Evolutionary conservation across 2,113 vertebrate genomes (phyloP), one percentile per base, ranked within the genome.

Genomic region (Caracal caracal): DNA sequence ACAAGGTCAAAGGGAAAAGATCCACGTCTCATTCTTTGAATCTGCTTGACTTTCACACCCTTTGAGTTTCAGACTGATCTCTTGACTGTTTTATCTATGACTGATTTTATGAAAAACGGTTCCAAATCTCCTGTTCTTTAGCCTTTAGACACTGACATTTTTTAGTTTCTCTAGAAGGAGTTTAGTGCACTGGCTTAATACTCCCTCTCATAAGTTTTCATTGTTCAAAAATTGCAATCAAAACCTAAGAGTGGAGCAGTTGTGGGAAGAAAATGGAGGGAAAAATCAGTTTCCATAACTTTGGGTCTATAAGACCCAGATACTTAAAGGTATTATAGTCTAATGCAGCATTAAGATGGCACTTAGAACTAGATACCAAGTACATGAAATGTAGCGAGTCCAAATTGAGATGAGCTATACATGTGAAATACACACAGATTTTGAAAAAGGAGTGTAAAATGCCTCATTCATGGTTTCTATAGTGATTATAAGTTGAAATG

Each of bases 401-500:
- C 6, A 81, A 96, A 53, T 5, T 26, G 56, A 94, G 17, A 17
- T 88, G n/a, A n/a, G n/a, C 78, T 66, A 6, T 65, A 43, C 80
- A 26, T 81, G 0, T 76, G 56, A 65, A 59, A 78, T 35, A 70
- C 70, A 70, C 37, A 49, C 5, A 15, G 19, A 24, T 80, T 79
- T 20, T 81, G 51, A 73, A 85, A 88, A 84, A 63, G 35, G 22
- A 56, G 4, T 65, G 9, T 73, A 84, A 61, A 90, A 51, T 90
- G 65, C 56, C 65, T 66, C 37, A 63, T 56, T 73, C 47, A 51
- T 84, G 28, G 53, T 87, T 79, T 92, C 93, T 89, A 73, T 95
- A 84, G 93, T 85, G 24, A 80, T 85, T 80, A 56, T 33, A 90
- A 85, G 15, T 95, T 91, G 24, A 85, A 90, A 92, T 71, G 3